Evolutionary conservation across 2,113 vertebrate species (phyloP), one percentile per base, ranked within the genome.

Genomic region (Pogonocichla stellata): DNA sequence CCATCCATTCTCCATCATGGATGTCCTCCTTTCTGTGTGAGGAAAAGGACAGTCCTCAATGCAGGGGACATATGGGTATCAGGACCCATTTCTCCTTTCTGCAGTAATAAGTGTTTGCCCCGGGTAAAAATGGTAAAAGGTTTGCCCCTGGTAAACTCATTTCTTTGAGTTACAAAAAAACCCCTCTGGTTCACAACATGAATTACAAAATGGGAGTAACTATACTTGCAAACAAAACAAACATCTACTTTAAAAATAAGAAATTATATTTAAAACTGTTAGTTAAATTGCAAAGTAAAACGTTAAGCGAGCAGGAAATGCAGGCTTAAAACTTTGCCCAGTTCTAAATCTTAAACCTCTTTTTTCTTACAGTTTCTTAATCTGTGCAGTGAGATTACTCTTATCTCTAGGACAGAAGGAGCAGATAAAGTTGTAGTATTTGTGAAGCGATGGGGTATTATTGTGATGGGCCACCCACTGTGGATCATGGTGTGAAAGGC

Each of bases 281-380:
- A 33, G 43, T 67, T 80, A 74, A 43, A 45, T 67, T 85, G 80
- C 48, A 75, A 89, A 93, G 53, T 91, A 67, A 91, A 93, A 84
- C 57, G 80, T 60, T 56, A 73, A 93, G 56, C 12, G n/a, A 92
- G 71, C 29, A 80, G 88, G 90, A 95, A 90, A 88, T 3, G 1
- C 33, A 88, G 54, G 56, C 56, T 93, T 94, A 92, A 92, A 83
- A 70, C 34, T 94, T 90, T 73, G 43, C 71, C 38, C 5, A 0
- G 51, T 71, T 38, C 64, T 74, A 88, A 83, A 60, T 73, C 7
- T 3, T 62, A 83, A 73, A 78, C 19, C 33, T 82, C 67, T 80
- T 92, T 86, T 51, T 80, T 86, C 88, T 73, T 66, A 28, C 83
- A 83, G 51, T 90, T 94, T 66, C 80, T 71, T 80, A 88, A 93